Base-by-base conservation (phyloP, 2,113 vertebrate genomes). In the Lasiurus cinereus region DNA sequence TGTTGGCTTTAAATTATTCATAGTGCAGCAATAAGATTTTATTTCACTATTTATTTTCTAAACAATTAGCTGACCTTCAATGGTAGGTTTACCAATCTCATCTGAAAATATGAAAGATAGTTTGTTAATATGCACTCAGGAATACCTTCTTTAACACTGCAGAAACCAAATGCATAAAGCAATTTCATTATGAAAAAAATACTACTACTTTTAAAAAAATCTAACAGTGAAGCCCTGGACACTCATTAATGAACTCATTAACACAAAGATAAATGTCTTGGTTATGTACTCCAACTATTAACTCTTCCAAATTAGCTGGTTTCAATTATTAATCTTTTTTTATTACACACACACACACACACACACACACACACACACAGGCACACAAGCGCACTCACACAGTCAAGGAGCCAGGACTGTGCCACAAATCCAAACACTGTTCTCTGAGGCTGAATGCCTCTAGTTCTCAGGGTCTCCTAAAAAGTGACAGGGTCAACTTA, bases 1-100 rank as follows among this genome's bases (percentile, higher is more conserved):
- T 66, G 12, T 64, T 31, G 62, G 39, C 16, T 77, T 93, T 94
- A 84, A 66, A 86, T 78, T 93, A 84, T 62, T 56, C 52, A 48
- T 66, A 36, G 46, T 64, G 64, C 83, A 91, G 69, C 74, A 86
- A 74, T 27, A 27, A 36, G 27, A 77, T 43, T 83, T 90, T 64
- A 88, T 69, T 94, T 72, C 19, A 85, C 67, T 91, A 24, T 43
- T 94, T 83, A 29, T 88, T 92, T 88, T 93, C 78, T 74, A 85
- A 82, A 85, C 69, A 56, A n/a, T 22, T 36, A 56, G 39, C 22
- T 93, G 31, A 84, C 83, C 19, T 85, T 84, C 69, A 77, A 88
- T 29, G 52, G 13, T 80, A 85, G 50, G 52, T 88, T 66, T 89
- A 84, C 31, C 29, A 78, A 31, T n/a, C 10, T 83, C 64, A 46